Percentiles rank a stretch among this genome's conserved stretches.
Conservation (phyloP, 2,888 invertebrate species). For the Euplexia lucipara region DNA sequence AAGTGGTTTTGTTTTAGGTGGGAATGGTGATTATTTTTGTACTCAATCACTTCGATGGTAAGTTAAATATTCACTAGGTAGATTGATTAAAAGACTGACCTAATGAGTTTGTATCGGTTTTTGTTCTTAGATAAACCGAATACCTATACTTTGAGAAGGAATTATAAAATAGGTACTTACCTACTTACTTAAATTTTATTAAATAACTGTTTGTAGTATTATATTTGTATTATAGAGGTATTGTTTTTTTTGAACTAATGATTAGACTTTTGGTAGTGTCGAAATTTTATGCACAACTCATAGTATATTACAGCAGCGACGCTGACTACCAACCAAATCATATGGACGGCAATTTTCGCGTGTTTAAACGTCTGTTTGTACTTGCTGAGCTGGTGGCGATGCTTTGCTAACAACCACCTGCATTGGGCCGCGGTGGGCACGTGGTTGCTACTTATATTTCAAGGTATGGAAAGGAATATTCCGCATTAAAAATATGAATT, state of each 20-base stretch:
- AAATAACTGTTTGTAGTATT: too few relatives aligned
- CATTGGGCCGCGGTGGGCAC: slow-evolving; percentile 98
- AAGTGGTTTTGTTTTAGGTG: slow-evolving; percentile 69
- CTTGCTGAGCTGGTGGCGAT: slow-evolving; percentile 96
- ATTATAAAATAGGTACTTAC: too few relatives aligned
- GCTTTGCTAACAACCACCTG: slow-evolving; percentile 97
- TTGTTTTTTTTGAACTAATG: too few relatives aligned
- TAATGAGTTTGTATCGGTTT: too few relatives aligned
- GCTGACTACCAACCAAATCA: slow-evolving; percentile 86
- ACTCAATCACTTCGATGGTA: slow-evolving; percentile 67
- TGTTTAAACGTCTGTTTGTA: slow-evolving; percentile 95
- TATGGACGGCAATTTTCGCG: slow-evolving; percentile 94
- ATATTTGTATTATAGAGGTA: too few relatives aligned
- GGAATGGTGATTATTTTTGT: slow-evolving; percentile 78
- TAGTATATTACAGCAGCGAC: not conserved
- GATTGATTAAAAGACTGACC: too few relatives aligned
- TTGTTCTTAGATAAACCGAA: too few relatives aligned
- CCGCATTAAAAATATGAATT: too few relatives aligned
- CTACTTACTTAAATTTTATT: too few relatives aligned
- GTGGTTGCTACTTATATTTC: slow-evolving; percentile 96
- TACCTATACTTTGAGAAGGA: too few relatives aligned
- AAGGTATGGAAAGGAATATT: slow-evolving; percentile 91
- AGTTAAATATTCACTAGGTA: slow-evolving; percentile 54
- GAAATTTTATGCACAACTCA: too few relatives aligned
- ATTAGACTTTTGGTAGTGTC: too few relatives aligned